A percentile compares a stretch with the other conserved stretches of the same genome.
Conservation (phyloP, 2,888 invertebrate genomes). For the Folsomia manolachei region DNA sequence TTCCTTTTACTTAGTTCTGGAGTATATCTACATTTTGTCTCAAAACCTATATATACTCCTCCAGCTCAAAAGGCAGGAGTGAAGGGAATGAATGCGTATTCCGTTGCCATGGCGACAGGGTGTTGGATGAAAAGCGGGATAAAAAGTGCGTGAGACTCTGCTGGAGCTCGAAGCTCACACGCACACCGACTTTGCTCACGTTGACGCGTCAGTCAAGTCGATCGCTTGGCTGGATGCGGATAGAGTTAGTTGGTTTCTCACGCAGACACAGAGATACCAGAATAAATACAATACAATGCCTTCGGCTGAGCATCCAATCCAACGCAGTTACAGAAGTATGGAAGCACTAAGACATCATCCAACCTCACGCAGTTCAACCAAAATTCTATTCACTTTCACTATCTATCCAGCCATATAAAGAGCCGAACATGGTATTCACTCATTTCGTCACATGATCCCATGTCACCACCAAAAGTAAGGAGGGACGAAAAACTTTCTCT, state of each 20-base stretch:
- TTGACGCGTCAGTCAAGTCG: neutral
- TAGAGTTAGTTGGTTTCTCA: neutral
- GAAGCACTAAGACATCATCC: no score
- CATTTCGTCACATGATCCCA: neutral
- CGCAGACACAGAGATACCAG: neutral
- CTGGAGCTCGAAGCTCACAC: neutral
- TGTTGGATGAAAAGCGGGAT: neutral
- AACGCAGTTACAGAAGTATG: neutral
- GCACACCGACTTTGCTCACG: slow-evolving; percentile 1
- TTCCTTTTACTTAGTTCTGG: no score
- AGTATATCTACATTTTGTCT: neutral
- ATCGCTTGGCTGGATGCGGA: neutral
- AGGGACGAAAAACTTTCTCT: no score
- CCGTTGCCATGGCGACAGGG: neutral
- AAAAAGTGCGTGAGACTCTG: slow-evolving; percentile 5
- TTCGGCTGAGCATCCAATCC: neutral
- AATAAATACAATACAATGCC: neutral
- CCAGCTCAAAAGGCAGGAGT: no score
- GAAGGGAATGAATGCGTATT: neutral
- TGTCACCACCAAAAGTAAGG: no score
- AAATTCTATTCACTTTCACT: neutral
- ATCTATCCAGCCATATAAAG: neutral
- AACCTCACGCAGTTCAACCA: neutral
- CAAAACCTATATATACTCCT: no score
- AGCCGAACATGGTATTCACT: neutral